Conservation (phyloP, 2,113 vertebrate genomes). For the Acanthochromis polyacanthus region DNA sequence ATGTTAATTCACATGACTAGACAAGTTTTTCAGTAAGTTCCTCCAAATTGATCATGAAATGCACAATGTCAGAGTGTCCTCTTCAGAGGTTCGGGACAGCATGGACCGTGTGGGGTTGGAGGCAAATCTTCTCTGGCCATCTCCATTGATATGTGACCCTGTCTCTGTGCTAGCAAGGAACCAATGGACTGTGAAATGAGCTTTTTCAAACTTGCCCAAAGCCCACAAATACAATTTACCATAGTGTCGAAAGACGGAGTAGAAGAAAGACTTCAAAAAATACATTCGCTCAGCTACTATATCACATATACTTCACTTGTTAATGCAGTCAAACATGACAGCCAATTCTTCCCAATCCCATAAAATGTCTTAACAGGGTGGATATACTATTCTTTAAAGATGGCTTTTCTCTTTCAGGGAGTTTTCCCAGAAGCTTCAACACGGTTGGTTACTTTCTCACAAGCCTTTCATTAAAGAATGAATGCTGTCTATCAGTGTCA, state of each 20-base stretch:
- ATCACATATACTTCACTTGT: conserved; percentile 40
- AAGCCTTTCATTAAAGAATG: conserved; percentile 34
- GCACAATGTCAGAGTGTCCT: conserved; percentile 32
- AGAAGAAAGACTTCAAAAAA: conserved; percentile 39
- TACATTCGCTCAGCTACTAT: conserved; percentile 37
- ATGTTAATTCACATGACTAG: neutral
- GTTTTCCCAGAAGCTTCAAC: conserved; percentile 26
- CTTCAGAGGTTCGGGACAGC: conserved; percentile 20
- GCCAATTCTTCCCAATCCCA: conserved; percentile 13
- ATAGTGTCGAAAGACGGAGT: conserved; percentile 37
- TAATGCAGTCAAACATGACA: conserved; percentile 59
- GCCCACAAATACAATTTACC: conserved; percentile 69
- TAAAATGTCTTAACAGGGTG: conserved; percentile 35
- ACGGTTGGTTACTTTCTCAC: conserved; percentile 28
- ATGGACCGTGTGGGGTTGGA: conserved; percentile 7
- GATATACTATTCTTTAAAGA: conserved; percentile 23
- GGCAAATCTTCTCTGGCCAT: conserved; percentile 54
- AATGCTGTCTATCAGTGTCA: neutral
- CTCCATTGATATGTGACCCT: conserved; percentile 68
- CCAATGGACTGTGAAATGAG: conserved; percentile 75
- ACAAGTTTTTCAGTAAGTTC: too few species aligned
- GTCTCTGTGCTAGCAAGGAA: conserved; percentile 57
- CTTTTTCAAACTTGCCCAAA: conserved; percentile 72
- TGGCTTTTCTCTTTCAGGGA: conserved; percentile 15
- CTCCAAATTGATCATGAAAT: too few species aligned